phyloP scores from a whole-genome alignment of 2,113 vertebrate species.

The Myotis yumanensis region DNA sequence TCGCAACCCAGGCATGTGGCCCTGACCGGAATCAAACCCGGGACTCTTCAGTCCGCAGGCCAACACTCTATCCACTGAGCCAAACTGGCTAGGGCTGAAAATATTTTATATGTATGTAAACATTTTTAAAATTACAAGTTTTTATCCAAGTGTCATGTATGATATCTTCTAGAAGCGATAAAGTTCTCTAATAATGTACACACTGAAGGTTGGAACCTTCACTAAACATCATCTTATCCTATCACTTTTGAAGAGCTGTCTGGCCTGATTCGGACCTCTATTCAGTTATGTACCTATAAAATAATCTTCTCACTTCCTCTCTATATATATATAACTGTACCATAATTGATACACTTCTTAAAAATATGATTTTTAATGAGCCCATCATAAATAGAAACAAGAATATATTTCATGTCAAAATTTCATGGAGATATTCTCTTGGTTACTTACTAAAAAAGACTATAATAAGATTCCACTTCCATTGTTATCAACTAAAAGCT shows the following conservation, averaged over 20 bases:
- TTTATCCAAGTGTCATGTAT: not conserved
- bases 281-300: constrained; percentile 38
- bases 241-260: not conserved
- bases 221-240: not conserved
- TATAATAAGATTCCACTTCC: not conserved
- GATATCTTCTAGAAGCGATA: not conserved
- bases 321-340: not conserved
- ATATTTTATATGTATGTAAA: not conserved
- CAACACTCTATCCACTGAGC: no score
- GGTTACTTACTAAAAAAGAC: constrained; percentile 48
- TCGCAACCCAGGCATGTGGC: no score
- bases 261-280: constrained; percentile 30
- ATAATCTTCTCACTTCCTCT: constrained; percentile 29
- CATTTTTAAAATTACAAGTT: constrained; percentile 14
- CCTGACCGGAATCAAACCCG: no score
- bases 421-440: constrained; percentile 50
- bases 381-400: constrained; percentile 27
- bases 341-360: not conserved
- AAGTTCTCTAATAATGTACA: not conserved
- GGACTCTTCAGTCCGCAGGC: no score
- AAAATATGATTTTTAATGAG: constrained; percentile 51
- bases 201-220: not conserved
- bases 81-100: not conserved
- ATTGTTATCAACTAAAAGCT: constrained; percentile 42
- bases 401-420: not conserved